Conservation (phyloP, 2,113 vertebrate genomes). For the Odocoileus virginianus region DNA sequence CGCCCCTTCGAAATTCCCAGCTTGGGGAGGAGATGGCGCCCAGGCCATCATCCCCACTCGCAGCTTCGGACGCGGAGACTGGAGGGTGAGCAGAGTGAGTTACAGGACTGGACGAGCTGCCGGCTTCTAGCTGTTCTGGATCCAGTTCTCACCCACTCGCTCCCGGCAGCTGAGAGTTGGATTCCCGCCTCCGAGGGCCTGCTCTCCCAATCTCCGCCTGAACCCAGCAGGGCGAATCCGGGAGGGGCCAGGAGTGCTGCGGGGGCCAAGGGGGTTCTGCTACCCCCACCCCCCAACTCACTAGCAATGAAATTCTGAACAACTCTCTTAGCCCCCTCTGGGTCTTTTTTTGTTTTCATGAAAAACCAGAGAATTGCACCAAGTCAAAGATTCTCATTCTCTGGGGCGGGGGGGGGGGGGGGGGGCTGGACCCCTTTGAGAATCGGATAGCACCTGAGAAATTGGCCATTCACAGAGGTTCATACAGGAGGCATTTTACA, state of each 20-base stretch:
- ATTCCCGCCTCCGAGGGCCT: fast-evolving
- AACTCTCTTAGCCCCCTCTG: background rate
- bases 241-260: fast-evolving
- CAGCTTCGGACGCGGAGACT: background rate
- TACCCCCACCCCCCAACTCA: background rate
- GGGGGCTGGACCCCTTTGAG: background rate
- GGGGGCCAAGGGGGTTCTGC: background rate
- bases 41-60: background rate
- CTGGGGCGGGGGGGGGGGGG: background rate
- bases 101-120: fast-evolving
- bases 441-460: background rate
- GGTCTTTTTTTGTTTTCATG: background rate
- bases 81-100: background rate
- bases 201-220: fast-evolving
- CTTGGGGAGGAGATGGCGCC: fast-evolving
- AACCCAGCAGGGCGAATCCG: background rate
- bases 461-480: background rate
- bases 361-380: background rate
- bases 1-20: background rate
- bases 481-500: background rate
- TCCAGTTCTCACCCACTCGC: background rate
- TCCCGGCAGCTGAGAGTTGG: fast-evolving
- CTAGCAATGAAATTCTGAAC: fast-evolving
- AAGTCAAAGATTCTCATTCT: background rate
- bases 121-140: background rate